These are phyloP conservation scores for Montipora sp. DNA, from an alignment of 64 coral and sea anemone genomes.

Conservation along the genomic window DNA sequence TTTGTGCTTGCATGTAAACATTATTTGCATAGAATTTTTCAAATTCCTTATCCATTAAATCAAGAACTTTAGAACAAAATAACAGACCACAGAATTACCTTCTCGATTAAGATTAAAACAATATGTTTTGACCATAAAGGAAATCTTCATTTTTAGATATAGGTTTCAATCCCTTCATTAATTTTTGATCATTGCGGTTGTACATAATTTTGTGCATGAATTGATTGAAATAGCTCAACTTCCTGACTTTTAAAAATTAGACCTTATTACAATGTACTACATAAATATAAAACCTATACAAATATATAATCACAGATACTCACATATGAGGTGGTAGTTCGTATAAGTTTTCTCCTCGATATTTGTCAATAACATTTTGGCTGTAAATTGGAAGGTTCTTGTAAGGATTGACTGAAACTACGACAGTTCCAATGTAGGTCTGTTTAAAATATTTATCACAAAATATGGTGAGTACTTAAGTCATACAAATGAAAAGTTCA, in stretches of 20 bases:
- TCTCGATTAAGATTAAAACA: background rate
- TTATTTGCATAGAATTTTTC: background rate
- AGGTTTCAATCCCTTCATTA: too few relatives aligned
- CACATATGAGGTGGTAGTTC: conserved; percentile 96
- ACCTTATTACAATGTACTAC: background rate
- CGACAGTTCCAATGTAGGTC: conserved; percentile 98
- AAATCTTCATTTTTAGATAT: background rate
- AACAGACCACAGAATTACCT: background rate
- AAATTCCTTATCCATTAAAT: conserved; percentile 17
- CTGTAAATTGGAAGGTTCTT: conserved; percentile 83
- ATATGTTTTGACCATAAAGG: background rate
- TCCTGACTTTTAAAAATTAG: background rate
- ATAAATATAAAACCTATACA: too few relatives aligned
- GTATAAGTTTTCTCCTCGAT: conserved; percentile 96
- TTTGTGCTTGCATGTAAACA: too few relatives aligned
- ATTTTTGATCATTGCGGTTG: background rate
- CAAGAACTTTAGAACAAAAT: background rate
- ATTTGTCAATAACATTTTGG: conserved; percentile 82
- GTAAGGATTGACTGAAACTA: conserved; percentile 96
- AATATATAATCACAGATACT: background rate
- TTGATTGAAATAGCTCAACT: too few relatives aligned
- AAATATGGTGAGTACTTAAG: background rate
- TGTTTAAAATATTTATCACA: conserved; percentile 13
- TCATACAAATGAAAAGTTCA: background rate
- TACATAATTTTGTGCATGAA: too few relatives aligned